Base-by-base conservation (phyloP, 2,888 invertebrate genomes). In the Rhingia campestris region DNA sequence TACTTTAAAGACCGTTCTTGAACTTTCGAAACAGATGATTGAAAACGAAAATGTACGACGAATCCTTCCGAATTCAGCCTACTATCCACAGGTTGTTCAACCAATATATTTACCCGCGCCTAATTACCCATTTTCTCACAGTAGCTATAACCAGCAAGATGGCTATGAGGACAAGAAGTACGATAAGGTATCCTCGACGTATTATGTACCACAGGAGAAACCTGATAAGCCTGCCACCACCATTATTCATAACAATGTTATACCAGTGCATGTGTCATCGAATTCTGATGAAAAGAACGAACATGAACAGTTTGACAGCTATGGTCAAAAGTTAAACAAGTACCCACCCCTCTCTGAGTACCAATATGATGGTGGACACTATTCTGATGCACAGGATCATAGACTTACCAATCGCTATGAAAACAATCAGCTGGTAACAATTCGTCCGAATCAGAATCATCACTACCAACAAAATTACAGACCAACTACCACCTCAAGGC, bases 1-100 rank as follows among this genome's bases (percentile, higher is more conserved):
- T 49, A 92, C 91, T 0, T 64, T 92, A 2, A 91, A 91, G 81
- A 92, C 91, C 0, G 90, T 92, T 0, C 86, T 92, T 53, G 91
- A 92, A 66, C 84, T 92, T 4, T 92, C 91, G 0, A 91, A 92
- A 73, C 91, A 92, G 86, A 90, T 92, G 91, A 89, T 91, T 54
- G 88, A 90, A 2, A 90, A 89, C 6, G 91, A 91, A 77, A 90
- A 91, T 79, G 59, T 90, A 33, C 90, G 91, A n/a, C 89, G 90
- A 63, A 87, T 91, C 10, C 33, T 90, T 70, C 88, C 88, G 0
- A 87, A 87, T 53, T 86, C 87, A 1, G 87, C 86, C 6, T 90
- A 88, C 75, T 90, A 88, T 69, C 88, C 88, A 0, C 89, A 88
- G 14, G 87, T 91, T 7, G 69, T 91, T 9, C 91, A 90, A 54